Conservation (phyloP, 2,113 vertebrate species). For the Cariama cristata region DNA sequence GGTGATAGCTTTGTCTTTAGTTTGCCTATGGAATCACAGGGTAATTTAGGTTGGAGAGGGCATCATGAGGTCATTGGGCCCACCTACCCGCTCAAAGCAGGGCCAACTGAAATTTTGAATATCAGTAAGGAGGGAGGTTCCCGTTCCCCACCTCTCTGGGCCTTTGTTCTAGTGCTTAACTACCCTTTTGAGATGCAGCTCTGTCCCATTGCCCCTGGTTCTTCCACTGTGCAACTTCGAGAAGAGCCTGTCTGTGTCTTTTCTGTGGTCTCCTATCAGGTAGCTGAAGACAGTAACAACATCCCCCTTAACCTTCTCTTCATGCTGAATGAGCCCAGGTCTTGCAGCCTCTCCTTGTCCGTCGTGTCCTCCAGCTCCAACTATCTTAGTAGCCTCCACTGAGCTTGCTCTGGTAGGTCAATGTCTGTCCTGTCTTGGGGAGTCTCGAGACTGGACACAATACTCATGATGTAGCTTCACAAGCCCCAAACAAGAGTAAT, state of each 20-base stretch:
- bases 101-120: background rate
- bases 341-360: background rate
- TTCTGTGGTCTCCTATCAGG: accelerated
- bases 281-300: background rate
- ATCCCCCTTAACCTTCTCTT: background rate
- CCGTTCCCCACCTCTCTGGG: background rate
- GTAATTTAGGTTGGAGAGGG: background rate
- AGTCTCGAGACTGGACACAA: background rate
- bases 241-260: background rate
- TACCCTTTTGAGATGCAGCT: background rate
- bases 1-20: background rate
- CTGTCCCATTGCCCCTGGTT: background rate
- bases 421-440: background rate
- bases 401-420: background rate
- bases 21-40: background rate
- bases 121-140: background rate
- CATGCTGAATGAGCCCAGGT: accelerated
- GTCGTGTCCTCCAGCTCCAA: background rate
- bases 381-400: background rate
- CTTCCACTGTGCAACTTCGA: background rate
- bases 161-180: background rate
- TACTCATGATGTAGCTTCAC: background rate
- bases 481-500: background rate
- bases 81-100: background rate
- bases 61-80: accelerated